phyloP scores from a whole-genome alignment of 2,113 vertebrate species.

The Pardalotus punctatus region DNA sequence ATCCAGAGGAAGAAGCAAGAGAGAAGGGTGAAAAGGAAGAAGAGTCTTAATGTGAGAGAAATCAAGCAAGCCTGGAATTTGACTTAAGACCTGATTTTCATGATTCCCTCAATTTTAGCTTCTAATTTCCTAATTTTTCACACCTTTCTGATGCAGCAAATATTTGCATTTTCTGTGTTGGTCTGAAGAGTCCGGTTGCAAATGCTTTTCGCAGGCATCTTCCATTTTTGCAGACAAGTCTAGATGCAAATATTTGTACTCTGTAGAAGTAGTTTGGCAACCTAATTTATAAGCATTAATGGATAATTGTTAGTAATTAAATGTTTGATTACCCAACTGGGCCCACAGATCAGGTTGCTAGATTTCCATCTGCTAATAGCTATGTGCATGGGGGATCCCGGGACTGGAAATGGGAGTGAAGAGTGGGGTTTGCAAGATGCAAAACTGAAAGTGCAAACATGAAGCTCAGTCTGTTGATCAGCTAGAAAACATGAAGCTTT shows the following conservation, averaged over 20 bases:
- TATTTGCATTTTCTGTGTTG: neutral
- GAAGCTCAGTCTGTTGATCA: neutral
- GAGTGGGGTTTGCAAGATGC: neutral
- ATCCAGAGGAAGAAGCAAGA: neutral
- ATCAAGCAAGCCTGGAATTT: neutral
- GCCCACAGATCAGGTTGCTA: conserved; percentile 38
- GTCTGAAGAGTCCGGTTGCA: neutral
- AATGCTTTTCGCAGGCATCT: neutral
- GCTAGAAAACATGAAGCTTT: neutral
- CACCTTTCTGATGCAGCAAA: neutral
- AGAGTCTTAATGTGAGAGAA: neutral
- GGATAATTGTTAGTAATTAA: conserved; percentile 63
- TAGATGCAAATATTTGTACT: conserved; percentile 50
- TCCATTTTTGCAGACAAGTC: neutral
- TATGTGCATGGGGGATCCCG: neutral
- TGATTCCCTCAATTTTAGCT: neutral
- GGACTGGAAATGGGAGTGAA: neutral
- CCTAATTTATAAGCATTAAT: conserved; percentile 62
- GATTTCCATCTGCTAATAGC: conserved; percentile 45
- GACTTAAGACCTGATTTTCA: neutral
- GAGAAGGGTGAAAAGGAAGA: neutral
- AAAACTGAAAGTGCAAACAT: neutral
- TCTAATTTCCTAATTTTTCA: neutral
- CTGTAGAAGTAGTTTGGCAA: conserved; percentile 29
- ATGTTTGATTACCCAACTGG: conserved; percentile 60